Conservation (phyloP, 2,113 vertebrate genomes). For the Atractosteus spatula region DNA sequence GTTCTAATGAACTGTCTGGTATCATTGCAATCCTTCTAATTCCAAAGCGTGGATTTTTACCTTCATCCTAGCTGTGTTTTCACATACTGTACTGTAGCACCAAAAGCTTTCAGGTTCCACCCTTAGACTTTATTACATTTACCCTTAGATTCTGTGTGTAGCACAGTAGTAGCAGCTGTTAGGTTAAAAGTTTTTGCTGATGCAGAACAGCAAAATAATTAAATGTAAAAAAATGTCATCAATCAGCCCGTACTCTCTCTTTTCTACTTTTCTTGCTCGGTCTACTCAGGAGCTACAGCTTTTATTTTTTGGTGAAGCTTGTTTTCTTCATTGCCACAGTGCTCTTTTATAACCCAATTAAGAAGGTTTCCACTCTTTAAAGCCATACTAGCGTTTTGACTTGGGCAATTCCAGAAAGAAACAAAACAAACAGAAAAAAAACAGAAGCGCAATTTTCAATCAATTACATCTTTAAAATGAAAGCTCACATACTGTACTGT, state of each 20-base stretch:
- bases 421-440: background rate
- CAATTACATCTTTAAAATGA: constrained; percentile 3
- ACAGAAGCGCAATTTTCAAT: background rate
- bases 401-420: background rate
- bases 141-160: too few relatives aligned
- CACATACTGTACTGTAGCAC: too few relatives aligned
- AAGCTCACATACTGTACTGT: background rate
- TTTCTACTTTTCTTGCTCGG: background rate
- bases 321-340: constrained; percentile 15
- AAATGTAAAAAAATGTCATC: background rate
- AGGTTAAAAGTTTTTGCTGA: too few relatives aligned
- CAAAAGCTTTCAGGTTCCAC: too few relatives aligned
- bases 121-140: too few relatives aligned
- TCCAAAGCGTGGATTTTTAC: too few relatives aligned
- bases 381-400: background rate
- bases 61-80: too few relatives aligned
- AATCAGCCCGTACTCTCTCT: background rate
- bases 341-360: constrained; percentile 31
- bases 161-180: too few relatives aligned
- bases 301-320: background rate
- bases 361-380: constrained; percentile 19
- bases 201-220: too few relatives aligned
- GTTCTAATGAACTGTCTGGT: too few relatives aligned
- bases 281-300: background rate
- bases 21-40: too few relatives aligned